Base-by-base conservation (phyloP, 2,797 vertebrate genomes). In the Acanthis flammea region DNA sequence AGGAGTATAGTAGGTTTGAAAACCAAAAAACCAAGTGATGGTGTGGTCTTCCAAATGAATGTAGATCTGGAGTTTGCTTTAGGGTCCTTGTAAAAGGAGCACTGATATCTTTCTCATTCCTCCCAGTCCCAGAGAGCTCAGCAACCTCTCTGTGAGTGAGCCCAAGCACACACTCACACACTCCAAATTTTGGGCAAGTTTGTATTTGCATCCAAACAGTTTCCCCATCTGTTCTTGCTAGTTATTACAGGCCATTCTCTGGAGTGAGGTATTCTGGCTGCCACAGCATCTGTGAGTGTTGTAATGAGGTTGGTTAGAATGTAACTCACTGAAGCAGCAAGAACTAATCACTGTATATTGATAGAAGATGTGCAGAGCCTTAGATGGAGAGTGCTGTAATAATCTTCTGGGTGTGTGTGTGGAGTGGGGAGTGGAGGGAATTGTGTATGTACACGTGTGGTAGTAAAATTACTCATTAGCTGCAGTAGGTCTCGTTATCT, bases 241-340 rank as follows among this genome's bases (percentile, higher is more conserved):
- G 91, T 86, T 93, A 76, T 93, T 71, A 53, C 45, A 84, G 94
- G 73, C 74, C 62, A 2, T 92, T 92, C 75, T 94, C 91, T 63
- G 58, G 90, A 96, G 96, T 83, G 92, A 94, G 62, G 76, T 73
- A 61, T 88, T 89, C 23, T 57, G 80, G 58, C 90, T 87, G 77
- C 75, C 78, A 9, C 68, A 89, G 75, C 90, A 95, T 95, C 96
- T 94, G 90, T 50, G 82, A 83, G 41, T 74, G 80, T 61, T 93
- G 80, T 78, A 72, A 84, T 88, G 91, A 92, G 88, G 51, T 77
- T 86, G 89, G 84, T 86, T 91, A 87, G n/a, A 88, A 66, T 80
- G 93, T 92, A 94, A 83, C 72, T 95, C 89, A 94, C 65, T 94
- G 83, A 90, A 95, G 87, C 84, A 89, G 90, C 82, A 94, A 89